Evolutionary conservation across 2,797 vertebrate genomes (phyloP), one percentile per base, ranked within the genome.

Genomic region (Menidia menidia): DNA sequence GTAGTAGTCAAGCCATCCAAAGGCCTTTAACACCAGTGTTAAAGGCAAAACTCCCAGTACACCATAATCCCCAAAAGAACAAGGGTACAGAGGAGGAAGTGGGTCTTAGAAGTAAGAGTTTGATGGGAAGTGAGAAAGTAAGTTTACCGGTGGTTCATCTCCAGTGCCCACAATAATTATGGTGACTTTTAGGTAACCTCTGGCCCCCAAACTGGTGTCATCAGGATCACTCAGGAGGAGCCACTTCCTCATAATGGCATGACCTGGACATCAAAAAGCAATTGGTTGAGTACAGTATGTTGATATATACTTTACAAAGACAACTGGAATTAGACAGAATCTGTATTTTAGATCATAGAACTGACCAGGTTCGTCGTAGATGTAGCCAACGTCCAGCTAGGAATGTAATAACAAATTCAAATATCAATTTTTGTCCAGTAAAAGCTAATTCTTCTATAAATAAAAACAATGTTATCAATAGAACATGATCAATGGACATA

Each of bases 131-230:
- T 16, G 11, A 61, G 42, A 64, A 14, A 7, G 16, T 31, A 12
- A 1, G 63, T 92, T 68, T 86, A 99, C 98, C 19, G 94, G 97
- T 35, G 96, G 93, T 9, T 98, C 97, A 65, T 98, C 97, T 84
- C 98, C 97, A 0, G 96, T 96, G 68, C 95, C 96, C 54, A 98
- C 80, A 58, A 98, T 81, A 71, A 96, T 92, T 89, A 99, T 95
- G 93, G 95, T 98, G 93, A 98, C 96, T 96, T 99, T 99, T 68
- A 99, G 86, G 88, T 99, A 99, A 63, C 98, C 97, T 91, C 93
- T 97, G 60, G 96, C 92, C 54, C 95, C 96, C 10, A 94, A 96
- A 84, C 83, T 95, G 64, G 94, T 61, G 65, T 98, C 96, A 85
- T 99, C 97, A 0, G 95, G 93, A 84, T 98, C 97, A 83, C 91